Evolutionary conservation across 2,797 vertebrate genomes (phyloP), one percentile per base, ranked within the genome.

Genomic region (Betta splendens): DNA sequence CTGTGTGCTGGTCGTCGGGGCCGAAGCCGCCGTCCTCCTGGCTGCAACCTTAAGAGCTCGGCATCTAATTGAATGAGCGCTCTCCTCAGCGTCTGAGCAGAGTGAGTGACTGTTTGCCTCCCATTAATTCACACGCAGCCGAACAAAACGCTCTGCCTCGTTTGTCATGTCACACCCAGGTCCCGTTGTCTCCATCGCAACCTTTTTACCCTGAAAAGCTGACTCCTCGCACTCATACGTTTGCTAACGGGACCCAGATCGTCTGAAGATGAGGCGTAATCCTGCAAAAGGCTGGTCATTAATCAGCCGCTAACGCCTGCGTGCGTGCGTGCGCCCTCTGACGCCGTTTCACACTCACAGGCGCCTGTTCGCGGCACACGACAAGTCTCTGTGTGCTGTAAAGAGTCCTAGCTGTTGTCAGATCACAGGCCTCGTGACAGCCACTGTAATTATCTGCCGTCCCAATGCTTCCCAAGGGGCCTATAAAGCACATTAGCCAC

Each of bases 141-240:
- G 93, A 87, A 90, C 64, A 43, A 63, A 79, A 92, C 94, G 91
- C 93, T 94, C 93, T 93, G 92, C 89, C 75, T 81, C 89, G 92
- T 90, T 93, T 88, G 86, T 92, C 92, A 92, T 86, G 79, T 87
- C 81, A 80, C 66, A 63, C 54, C 53, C 64, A 48, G 57, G 76
- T 79, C 58, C 65, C 28, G 75, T 75, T 72, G 40, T 65, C 66
- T 33, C 51, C 3, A 38, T 64, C 57, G 49, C 3, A 70, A 51
- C 39, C 31, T 43, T 79, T 80, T 79, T 45, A 79, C 40, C 50
- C 52, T n/a, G 38, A 44, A 75, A 66, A 38, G 21, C 39, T 20
- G 59, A 35, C n/a, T n/a, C n/a, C n/a, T n/a, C n/a, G n/a, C n/a
- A n/a, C n/a, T n/a, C n/a, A n/a, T n/a, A n/a, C n/a, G n/a, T n/a